A percentile compares a stretch with the other conserved stretches of the same genome.
These are phyloP conservation scores for Spheniscus humboldti DNA, from an alignment of 2,797 vertebrate genomes.

Conservation along the genomic window DNA sequence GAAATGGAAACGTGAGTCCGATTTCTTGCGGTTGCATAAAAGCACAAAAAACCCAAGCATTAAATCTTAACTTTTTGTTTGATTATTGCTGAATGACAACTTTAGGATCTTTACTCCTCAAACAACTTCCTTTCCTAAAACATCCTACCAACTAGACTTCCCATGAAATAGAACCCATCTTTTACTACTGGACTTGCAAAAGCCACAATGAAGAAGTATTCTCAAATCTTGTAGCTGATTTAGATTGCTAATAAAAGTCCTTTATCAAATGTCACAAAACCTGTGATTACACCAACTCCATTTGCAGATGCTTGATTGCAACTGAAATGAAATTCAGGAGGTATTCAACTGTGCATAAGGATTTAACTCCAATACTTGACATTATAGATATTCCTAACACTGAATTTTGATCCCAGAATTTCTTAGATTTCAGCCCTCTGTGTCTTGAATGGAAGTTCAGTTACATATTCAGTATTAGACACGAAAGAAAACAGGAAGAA, in stretches of 20 bases:
- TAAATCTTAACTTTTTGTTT: not conserved
- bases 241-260: conserved; percentile 16
- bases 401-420: conserved; percentile 15
- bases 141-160: not conserved
- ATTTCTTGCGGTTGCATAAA: not conserved
- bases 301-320: conserved; percentile 5
- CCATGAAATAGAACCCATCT: not conserved
- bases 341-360: conserved; percentile 23
- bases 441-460: not conserved
- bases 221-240: not conserved
- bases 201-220: not conserved
- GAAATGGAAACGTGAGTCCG: not conserved
- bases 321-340: conserved; percentile 22
- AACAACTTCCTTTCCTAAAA: not conserved
- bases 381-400: conserved; percentile 14
- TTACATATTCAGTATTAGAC: not conserved
- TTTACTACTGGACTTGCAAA: not conserved
- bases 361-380: conserved; percentile 23
- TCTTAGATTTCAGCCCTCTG: not conserved
- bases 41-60: not conserved
- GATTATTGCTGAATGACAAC: not conserved
- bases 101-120: not conserved
- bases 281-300: not conserved
- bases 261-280: conserved; percentile 28
- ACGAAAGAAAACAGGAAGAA: not conserved